phyloP scores from a whole-genome alignment of 2,113 vertebrate genomes.

The cat (Felis catus) region DNA sequence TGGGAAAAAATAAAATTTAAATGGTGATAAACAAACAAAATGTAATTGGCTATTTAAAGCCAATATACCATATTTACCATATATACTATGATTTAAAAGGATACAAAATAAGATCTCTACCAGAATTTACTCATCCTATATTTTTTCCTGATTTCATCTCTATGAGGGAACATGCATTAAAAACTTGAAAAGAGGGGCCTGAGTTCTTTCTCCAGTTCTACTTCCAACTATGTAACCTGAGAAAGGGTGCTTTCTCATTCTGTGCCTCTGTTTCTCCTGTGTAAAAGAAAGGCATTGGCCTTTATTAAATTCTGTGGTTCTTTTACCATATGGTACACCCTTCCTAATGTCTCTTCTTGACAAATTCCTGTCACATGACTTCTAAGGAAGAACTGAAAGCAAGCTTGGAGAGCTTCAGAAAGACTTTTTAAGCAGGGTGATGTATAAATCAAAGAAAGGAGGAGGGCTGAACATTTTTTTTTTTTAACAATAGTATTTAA shows the following conservation, averaged over 20 bases:
- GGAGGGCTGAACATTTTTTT: neutral
- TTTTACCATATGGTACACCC: neutral
- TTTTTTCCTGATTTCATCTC: neutral
- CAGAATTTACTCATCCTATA: neutral
- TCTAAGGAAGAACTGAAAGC: neutral
- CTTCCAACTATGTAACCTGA: neutral
- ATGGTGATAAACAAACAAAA: neutral
- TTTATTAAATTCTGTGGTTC: neutral
- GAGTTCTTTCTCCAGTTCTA: neutral
- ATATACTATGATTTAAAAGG: neutral
- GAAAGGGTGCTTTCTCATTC: neutral
- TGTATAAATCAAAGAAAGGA: constrained; percentile 7
- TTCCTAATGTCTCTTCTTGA: neutral
- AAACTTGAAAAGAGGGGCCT: neutral
- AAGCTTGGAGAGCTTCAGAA: neutral
- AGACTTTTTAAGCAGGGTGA: neutral
- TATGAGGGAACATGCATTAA: neutral
- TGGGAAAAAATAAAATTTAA: neutral
- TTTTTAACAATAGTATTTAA: constrained; percentile 54
- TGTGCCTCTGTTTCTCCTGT: neutral
- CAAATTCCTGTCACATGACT: neutral
- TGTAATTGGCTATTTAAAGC: neutral
- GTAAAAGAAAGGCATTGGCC: neutral
- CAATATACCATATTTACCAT: too few species aligned
- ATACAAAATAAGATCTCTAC: neutral